Conservation (phyloP, 1,140 invertebrate species). For the Andrena cerasifolii region DNA sequence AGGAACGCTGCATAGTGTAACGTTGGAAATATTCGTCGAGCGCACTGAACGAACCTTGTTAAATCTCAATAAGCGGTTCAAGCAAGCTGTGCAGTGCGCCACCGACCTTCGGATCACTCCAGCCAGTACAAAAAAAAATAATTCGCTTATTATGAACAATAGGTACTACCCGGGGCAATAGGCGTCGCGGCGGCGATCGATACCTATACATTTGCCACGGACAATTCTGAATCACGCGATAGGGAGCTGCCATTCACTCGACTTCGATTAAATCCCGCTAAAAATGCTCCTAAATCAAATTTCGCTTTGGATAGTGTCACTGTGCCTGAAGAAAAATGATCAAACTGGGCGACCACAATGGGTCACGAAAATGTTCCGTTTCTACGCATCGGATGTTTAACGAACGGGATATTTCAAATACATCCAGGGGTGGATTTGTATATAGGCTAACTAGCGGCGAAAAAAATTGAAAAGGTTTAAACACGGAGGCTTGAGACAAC, state of each 20-base stretch:
- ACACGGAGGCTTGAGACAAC: no score
- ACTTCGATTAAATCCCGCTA: not conserved
- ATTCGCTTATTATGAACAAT: conserved; percentile 51
- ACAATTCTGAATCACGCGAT: conserved; percentile 25
- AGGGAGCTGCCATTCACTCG: not conserved
- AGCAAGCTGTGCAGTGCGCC: not conserved
- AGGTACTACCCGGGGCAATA: conserved; percentile 19
- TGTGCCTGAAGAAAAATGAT: not conserved
- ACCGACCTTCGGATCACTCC: conserved; percentile 27
- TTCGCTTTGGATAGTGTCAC: not conserved
- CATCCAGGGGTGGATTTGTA: no score
- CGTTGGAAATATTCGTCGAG: conserved; percentile 21
- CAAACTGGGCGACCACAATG: not conserved
- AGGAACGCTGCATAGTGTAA: not conserved
- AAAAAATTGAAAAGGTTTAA: no score
- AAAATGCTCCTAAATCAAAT: conserved; percentile 10
- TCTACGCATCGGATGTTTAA: not conserved
- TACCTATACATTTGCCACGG: conserved; percentile 33
- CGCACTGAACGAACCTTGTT: conserved; percentile 7
- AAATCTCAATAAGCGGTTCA: conserved; percentile 34
- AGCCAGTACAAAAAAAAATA: conserved; percentile 42
- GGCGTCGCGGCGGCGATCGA: conserved; percentile 15
- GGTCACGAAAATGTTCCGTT: not conserved
- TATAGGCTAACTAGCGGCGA: no score
- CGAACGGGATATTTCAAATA: no score